Conservation (phyloP, 2,888 invertebrate genomes). For the Agriopis leucophaearia region DNA sequence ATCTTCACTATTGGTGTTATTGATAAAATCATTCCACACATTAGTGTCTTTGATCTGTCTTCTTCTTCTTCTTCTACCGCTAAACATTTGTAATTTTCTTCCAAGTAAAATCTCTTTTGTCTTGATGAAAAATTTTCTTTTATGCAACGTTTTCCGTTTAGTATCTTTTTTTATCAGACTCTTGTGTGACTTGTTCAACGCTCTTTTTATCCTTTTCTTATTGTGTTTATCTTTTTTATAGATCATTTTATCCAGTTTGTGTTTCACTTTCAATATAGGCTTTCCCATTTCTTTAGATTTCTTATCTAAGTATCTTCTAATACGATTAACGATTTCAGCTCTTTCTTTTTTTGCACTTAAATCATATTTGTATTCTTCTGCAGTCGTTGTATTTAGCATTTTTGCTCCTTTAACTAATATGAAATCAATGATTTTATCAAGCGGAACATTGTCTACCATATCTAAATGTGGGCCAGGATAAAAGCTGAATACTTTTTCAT, state of each 20-base stretch:
- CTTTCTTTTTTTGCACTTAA: conserved; percentile 51
- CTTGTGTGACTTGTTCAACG: conserved; percentile 20
- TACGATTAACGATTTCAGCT: conserved; percentile 68
- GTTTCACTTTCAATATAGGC: conserved; percentile 55
- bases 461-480: conserved; percentile 76
- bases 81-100: conserved; percentile 56
- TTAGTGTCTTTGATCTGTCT: conserved; percentile 42
- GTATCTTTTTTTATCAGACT: conserved; percentile 19
- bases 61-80: conserved; percentile 44
- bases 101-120: conserved; percentile 48
- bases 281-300: conserved; percentile 59
- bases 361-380: conserved; percentile 47
- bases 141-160: conserved; percentile 15
- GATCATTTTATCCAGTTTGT: conserved; percentile 51
- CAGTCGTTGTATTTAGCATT: conserved; percentile 45
- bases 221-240: conserved; percentile 26
- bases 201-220: conserved; percentile 43
- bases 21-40: conserved; percentile 16
- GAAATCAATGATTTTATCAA: conserved; percentile 35
- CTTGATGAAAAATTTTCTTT: conserved; percentile 44
- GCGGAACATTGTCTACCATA: conserved; percentile 60
- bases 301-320: conserved; percentile 71
- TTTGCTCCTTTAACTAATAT: conserved; percentile 52
- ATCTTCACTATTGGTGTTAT: conserved; percentile 51
- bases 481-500: conserved; percentile 60